Evolutionary conservation across 2,888 invertebrate species (phyloP), one percentile per base, ranked within the genome.

Genomic region (Auanema sp.): DNA sequence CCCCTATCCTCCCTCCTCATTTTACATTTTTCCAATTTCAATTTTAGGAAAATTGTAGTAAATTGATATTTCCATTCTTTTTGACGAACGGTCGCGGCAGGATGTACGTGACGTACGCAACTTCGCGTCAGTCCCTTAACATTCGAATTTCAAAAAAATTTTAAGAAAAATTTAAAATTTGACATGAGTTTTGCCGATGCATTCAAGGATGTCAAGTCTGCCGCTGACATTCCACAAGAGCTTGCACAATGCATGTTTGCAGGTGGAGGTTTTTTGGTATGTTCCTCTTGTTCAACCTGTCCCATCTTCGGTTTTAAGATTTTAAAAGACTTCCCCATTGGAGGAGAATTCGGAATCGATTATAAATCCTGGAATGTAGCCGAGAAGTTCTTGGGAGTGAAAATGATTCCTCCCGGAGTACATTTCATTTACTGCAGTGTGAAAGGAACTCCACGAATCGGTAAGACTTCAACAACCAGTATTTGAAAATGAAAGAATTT

Each of bases 351-450:
- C 85, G 97, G 98, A n/a, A 92, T 95, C 69, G 97, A 98, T 85
- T 88, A 91, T 84, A 90, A 91, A 83, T 89, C 90, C 0, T 96
- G 95, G 91, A 90, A 90, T 70, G 91, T 92, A 0, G 94, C 91
- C 2, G 90, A 91, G 63, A 91, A 91, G 83, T 98, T 98, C 85
- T 89, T 89, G 79, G 98, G 97, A 0, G 89, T 98, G 33, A 98
- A 98, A 88, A 95, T 98, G 95, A 96, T 98, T 78, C 97, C 97
- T 0, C 92, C 94, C 1, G 97, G 97, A 6, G 86, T 94, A 59
- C 97, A 98, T 85, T 95, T 91, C 83, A 87, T 98, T 16, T 93
- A 93, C 86, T 66, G 68, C 63, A 73, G 72, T 56, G 68, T 75
- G 18, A 73, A 73, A 41, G 65, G 69, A 21, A 61, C 69, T 12